Evolutionary conservation across 30 jellyfish, hydroid and myxozoan species (phyloP).

Genomic region (Pelagia noctiluca): DNA sequence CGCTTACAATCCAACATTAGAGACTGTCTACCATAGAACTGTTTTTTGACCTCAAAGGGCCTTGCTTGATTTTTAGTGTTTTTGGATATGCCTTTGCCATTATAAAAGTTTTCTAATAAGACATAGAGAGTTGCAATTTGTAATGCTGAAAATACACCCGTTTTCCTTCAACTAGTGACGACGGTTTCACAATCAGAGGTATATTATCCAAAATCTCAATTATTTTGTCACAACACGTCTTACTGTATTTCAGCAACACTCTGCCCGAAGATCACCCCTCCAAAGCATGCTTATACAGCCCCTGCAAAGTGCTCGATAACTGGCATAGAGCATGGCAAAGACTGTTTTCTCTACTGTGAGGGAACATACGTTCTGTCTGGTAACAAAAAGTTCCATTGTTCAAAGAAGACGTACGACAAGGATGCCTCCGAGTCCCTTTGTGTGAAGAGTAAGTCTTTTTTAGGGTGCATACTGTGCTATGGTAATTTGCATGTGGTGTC

Average conservation of each 20-base stretch:
- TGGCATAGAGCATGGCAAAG: conserved; percentile 70
- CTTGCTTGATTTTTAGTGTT: too few species aligned
- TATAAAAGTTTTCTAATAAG: too few species aligned
- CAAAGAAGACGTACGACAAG: conserved; percentile 55
- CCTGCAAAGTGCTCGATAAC: conserved; percentile 68
- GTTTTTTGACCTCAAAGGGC: too few species aligned
- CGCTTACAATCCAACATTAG: too few species aligned
- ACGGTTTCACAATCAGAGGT: background rate
- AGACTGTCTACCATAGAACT: too few species aligned
- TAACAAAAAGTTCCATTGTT: conserved; percentile 41
- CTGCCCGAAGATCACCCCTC: conserved; percentile 61
- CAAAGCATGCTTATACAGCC: conserved; percentile 53
- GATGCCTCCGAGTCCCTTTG: conserved; percentile 58
- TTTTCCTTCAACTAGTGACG: background rate
- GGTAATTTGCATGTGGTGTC: too few species aligned
- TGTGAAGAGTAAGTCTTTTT: conserved; percentile 30
- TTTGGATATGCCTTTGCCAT: too few species aligned
- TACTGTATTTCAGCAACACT: conserved; percentile 42
- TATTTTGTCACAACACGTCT: too few species aligned
- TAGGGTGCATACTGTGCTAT: background rate
- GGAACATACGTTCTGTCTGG: conserved; percentile 68
- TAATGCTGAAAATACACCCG: too few species aligned
- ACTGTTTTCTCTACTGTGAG: conserved; percentile 75
- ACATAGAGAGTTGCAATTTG: too few species aligned
- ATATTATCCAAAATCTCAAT: background rate